These are phyloP conservation scores for Pandemis corylana DNA, from an alignment of 2,888 invertebrate species.

Conservation along the genomic window DNA sequence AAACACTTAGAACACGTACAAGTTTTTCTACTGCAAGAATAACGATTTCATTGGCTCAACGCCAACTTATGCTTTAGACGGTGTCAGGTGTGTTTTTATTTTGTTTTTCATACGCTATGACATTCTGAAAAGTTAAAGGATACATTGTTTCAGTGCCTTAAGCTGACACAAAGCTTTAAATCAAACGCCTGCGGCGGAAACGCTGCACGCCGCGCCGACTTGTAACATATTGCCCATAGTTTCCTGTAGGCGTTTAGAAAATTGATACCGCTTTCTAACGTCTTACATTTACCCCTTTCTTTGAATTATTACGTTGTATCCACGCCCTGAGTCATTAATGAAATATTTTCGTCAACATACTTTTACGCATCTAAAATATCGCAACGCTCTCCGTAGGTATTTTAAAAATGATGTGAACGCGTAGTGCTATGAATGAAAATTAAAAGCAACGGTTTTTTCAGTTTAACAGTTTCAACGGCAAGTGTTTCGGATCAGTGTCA, in stretches of 20 bases:
- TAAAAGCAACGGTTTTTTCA: conserved; percentile 45
- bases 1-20: not conserved
- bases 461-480: conserved; percentile 47
- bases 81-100: not conserved
- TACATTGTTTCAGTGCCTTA: not conserved
- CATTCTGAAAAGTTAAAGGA: not conserved
- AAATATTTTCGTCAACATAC: not conserved
- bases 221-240: conserved; percentile 31
- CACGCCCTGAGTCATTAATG: not conserved
- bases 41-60: not conserved
- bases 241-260: conserved; percentile 30
- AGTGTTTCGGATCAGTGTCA: conserved; percentile 52
- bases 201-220: conserved; percentile 4
- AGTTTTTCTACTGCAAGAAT: not conserved
- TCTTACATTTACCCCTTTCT: not conserved
- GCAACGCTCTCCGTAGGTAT: conserved; percentile 52
- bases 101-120: not conserved
- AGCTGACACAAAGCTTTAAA: conserved; percentile 11
- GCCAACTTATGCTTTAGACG: not conserved
- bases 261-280: not conserved
- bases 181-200: conserved; percentile 35
- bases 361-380: conserved; percentile 55
- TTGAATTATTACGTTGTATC: not conserved
- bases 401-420: not conserved
- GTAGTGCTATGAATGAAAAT: conserved; percentile 15